Evolutionary conservation across 2,113 vertebrate species (phyloP).

Genomic region (Dipodomys ordii): DNA sequence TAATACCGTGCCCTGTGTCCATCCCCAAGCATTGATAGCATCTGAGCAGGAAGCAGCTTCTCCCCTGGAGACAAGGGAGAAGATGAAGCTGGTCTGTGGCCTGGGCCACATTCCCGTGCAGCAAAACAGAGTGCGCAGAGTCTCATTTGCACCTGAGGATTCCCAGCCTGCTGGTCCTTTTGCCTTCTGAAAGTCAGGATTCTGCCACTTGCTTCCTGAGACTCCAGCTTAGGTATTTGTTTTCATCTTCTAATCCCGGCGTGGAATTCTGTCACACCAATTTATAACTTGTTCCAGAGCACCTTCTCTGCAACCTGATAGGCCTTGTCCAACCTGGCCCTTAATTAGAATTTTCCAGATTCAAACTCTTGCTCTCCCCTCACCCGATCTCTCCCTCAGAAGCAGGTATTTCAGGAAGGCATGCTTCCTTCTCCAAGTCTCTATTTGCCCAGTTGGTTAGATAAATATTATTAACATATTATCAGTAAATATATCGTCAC

Average conservation of each 20-base stretch:
- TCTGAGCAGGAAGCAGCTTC: fast-evolving
- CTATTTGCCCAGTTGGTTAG: not conserved
- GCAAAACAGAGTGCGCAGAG: fast-evolving
- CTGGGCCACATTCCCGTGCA: fast-evolving
- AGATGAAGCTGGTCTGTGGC: fast-evolving
- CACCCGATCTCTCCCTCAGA: not conserved
- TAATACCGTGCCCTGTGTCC: fast-evolving
- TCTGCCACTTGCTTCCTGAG: fast-evolving
- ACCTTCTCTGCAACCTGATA: fast-evolving
- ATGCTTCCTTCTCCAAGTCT: not conserved
- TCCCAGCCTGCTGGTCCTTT: too few relatives aligned
- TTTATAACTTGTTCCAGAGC: not conserved
- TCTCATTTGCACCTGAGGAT: fast-evolving
- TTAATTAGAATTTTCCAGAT: too few relatives aligned
- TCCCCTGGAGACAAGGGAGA: too few relatives aligned
- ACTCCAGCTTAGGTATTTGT: fast-evolving
- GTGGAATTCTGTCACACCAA: not conserved
- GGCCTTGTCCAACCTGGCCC: too few relatives aligned
- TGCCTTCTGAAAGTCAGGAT: not conserved
- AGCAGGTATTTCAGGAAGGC: not conserved
- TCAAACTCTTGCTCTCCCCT: fast-evolving
- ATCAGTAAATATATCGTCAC: not conserved
- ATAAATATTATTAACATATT: not conserved
- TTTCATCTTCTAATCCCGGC: fast-evolving
- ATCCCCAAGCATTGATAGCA: fast-evolving